Base-by-base conservation (phyloP, 2,888 invertebrate genomes). In the Cephonodes hylas region DNA sequence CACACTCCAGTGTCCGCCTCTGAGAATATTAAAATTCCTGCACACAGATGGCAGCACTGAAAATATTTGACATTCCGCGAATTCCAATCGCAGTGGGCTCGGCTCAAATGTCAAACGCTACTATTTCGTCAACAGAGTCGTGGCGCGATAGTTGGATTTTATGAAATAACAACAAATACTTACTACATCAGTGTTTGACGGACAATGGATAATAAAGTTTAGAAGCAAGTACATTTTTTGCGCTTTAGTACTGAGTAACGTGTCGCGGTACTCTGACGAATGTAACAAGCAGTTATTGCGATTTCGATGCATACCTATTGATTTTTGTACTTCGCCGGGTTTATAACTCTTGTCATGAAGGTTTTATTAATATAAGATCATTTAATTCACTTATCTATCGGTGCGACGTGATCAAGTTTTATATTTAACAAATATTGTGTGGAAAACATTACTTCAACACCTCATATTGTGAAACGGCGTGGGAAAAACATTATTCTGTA, bases 61-160 rank as follows among this genome's bases (percentile, higher is more conserved):
- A 91, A 94, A 94, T 94, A 94, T 93, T 94, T 94, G 92, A 93
- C 93, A 94, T 94, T 93, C 94, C 93, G 77, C 77, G 86, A 93
- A 94, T 94, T 93, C 94, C 94, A 80, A 88, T 85, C 89, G 93
- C 93, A 90, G 93, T 94, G 94, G 94, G 94, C 94, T 94, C 94
- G 94, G 94, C 94, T 93, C 93, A 94, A 94, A 94, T 94, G 94
- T 94, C 94, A 94, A 94, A 94, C 94, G 93, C 88, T 86, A 91
- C 90, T 93, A 93, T 93, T 93, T 93, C 93, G 90, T 93, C 93
- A 93, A 93, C 91, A 92, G 91, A 89, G 84, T 84, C 88, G 89
- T 88, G 88, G 89, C 89, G 91, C 88, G 91, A 83, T 88, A 91
- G 91, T 89, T 91, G 92, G 86, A 85, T 89, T 90, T 90, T 86